Evolutionary conservation across 2,113 vertebrate genomes (phyloP), one percentile per base, ranked within the genome.

Genomic region (Ciconia stormi): DNA sequence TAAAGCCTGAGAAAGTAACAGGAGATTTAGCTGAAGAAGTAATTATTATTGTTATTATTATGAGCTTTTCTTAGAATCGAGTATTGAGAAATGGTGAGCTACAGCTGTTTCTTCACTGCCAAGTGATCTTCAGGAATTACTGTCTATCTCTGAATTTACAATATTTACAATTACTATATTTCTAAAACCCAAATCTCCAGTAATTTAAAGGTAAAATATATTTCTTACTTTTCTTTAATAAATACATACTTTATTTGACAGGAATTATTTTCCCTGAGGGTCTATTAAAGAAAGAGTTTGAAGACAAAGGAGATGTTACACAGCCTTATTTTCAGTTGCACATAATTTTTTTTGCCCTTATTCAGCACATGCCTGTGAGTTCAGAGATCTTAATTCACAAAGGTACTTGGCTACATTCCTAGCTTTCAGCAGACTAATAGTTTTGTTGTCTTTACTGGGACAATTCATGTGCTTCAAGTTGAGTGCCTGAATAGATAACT

Each of bases 371-470:
- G 46, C 29, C 52, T 63, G 11, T 70, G 55, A 66, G 38, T 72
- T 92, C 32, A 62, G 88, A 73, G 59, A 77, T 80, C 71, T 94
- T 82, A 70, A 83, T 96, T 90, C 86, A 84, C 26, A 50, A 59
- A 63, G 18, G 20, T 65, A 13, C 58, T 70, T 73, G 76, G 69
- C 63, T 90, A 29, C 69, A 59, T 70, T 90, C 84, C 79, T 55
- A 21, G 59, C 67, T 92, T 88, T 47, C 90, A 74, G 82, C 86
- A 93, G 82, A 66, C 16, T 13, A 58, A 65, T 58, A 36, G 18
- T 63, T 87, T 58, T 62, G 30, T 49, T 89, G 50, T 66, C 83
- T 79, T 93, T 63, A 72, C 38, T 89, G 69, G 77, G n/a, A 47
- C 47, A 67, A 61, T 81, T 93, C 46, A 26, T 4, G 1, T 82